Conservation (phyloP, 2,113 vertebrate genomes). For the Burhinus bistriatus region DNA sequence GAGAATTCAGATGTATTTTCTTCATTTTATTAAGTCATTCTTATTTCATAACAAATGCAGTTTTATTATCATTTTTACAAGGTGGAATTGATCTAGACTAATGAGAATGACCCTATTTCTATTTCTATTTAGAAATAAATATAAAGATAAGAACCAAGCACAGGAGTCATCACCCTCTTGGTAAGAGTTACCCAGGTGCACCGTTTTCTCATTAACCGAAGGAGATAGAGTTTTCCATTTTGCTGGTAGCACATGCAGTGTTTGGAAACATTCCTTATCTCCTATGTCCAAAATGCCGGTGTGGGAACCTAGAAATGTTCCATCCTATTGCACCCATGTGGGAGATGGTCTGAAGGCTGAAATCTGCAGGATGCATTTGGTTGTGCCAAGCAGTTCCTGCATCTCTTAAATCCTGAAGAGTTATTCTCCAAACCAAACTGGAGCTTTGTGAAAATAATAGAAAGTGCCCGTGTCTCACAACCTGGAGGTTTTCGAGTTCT, state of each 20-base stretch:
- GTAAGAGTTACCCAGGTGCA: not conserved
- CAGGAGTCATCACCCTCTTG: not conserved
- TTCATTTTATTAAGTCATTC: not conserved
- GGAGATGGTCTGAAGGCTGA: not conserved
- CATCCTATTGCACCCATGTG: not conserved
- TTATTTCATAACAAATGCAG: not conserved
- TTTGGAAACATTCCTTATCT: not conserved
- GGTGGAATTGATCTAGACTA: not conserved
- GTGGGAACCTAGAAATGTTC: not conserved
- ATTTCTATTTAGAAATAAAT: not conserved
- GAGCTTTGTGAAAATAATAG: not conserved
- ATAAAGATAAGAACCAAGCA: not conserved
- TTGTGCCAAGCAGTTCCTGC: not conserved
- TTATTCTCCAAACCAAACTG: not conserved
- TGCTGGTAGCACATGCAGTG: not conserved
- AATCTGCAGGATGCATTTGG: not conserved
- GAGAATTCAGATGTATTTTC: not conserved
- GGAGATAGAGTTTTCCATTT: not conserved
- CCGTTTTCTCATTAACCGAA: not conserved
- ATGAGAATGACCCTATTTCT: not conserved
- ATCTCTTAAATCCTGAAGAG: not conserved
- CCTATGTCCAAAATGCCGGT: not conserved
- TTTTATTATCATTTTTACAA: not conserved
- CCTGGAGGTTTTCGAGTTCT: not conserved
- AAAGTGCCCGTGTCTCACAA: not conserved